Evolutionary conservation across 1,140 invertebrate species (phyloP), one percentile per base, ranked within the genome.

Genomic region (Drosophila triauraria): DNA sequence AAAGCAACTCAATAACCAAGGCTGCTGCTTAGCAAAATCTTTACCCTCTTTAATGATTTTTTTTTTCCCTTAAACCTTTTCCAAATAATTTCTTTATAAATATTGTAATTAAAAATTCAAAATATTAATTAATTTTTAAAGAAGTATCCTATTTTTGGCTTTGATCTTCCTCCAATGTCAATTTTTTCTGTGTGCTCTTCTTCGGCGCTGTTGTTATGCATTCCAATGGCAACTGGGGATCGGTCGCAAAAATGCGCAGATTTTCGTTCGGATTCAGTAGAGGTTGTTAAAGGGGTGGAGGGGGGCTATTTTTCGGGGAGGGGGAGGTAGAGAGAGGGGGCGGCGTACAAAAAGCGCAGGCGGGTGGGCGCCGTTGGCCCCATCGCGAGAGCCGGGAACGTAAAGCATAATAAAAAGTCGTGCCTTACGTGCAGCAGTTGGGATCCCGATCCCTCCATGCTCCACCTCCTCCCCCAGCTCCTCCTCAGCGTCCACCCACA

Each of bases 321-420:
- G 40, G 10, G 32, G 59, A 9, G 27, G 27, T 1, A 6, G 7
- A 25, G 59, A 9, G 35, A 12, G 46, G 44, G 50, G 61, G 54
- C 7, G 32, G 17, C 25, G 70, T 51, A 79, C 65, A 82, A 87
- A 82, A 82, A 82, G 75, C 83, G 83, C 83, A 86, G 83, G 83
- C 83, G 83, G 83, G 83, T 86, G 83, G 83, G 83, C 83, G 83
- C 83, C 83, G 83, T 72, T 87, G 83, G 83, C 83, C 83, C 64
- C 67, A 82, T 62, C 75, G 63, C 64, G 57, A 70, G 76, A 65
- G 75, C 76, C 77, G 68, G 44, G 80, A 87, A 83, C 83, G 83
- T 88, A 88, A 87, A 87, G 84, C 84, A 87, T 87, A 83, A 87
- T 87, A 87, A 87, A 88, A 87, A 87, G 80, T 87, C 83, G 83